Base-by-base conservation (phyloP, 2,888 invertebrate genomes). In the Cheiracanthium punctorium region DNA sequence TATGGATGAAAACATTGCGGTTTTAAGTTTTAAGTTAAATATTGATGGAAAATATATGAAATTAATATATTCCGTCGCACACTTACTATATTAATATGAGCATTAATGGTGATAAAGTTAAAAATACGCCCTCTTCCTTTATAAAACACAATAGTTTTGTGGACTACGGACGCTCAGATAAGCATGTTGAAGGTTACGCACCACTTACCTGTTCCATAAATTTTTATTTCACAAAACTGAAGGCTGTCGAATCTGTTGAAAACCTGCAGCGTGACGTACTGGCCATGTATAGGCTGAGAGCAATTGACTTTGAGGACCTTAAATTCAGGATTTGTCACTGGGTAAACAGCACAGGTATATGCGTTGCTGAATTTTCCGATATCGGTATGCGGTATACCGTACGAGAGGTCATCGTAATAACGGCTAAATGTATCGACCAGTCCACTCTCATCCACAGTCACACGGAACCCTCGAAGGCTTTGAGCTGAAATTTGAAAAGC, bases 141-240 rank as follows among this genome's bases (percentile, higher is more conserved):
- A n/a, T n/a, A n/a, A n/a, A n/a, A n/a, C n/a, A n/a, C n/a, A n/a
- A n/a, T n/a, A n/a, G n/a, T n/a, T n/a, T n/a, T n/a, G n/a, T n/a
- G n/a, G n/a, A n/a, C n/a, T n/a, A n/a, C n/a, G n/a, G n/a, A n/a
- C n/a, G n/a, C n/a, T n/a, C n/a, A n/a, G n/a, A n/a, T n/a, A n/a
- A n/a, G n/a, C n/a, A n/a, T n/a, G n/a, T n/a, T n/a, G n/a, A n/a
- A n/a, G n/a, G n/a, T n/a, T n/a, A n/a, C n/a, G n/a, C n/a, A n/a
- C n/a, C 10, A 10, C 67, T 67, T 86, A 90, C 90, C 88, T 79
- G 82, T 88, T 32, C 89, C 90, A 72, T 89, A 90, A 1, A 90
- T 89, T 80, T 89, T 89, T 17, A 90, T 89, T 82, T 90, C 90
- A 64, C 90, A 90, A 17, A 90, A 73, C 67, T 89, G 88, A 7